A percentile compares a stretch with the other conserved stretches of the same genome.
Conservation (phyloP, 2,888 invertebrate species). For the Flabesymbios commensalis region DNA sequence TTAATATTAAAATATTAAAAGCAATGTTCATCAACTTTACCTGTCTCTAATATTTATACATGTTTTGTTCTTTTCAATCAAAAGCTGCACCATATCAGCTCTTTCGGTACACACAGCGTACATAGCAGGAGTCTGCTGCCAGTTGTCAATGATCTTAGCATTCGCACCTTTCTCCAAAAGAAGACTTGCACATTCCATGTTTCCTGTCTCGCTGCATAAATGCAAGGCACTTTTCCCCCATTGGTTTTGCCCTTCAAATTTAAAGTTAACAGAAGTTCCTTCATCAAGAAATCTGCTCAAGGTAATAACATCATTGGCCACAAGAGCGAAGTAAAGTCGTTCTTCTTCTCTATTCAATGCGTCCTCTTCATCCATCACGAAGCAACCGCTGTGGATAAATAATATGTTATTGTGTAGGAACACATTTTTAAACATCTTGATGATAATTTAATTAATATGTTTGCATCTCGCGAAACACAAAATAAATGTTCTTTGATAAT, state of each 20-base stretch:
- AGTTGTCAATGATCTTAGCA: conserved; percentile 12
- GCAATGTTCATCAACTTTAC: too few relatives aligned
- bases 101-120: conserved; percentile 19
- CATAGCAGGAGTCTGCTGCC: conserved; percentile 28
- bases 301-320: conserved; percentile 23
- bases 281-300: conserved; percentile 32
- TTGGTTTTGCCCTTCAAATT: conserved; percentile 43
- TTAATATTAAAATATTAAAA: too few relatives aligned
- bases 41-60: too few relatives aligned
- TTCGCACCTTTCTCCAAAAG: conserved; percentile 14
- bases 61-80: too few relatives aligned
- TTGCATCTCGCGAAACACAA: too few relatives aligned
- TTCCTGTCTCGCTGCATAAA: conserved; percentile 51
- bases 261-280: conserved; percentile 43
- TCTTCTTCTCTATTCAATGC: too few relatives aligned
- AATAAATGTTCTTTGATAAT: too few relatives aligned
- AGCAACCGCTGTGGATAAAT: not conserved
- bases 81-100: conserved; percentile 18
- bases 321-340: conserved; percentile 37
- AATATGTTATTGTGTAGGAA: too few relatives aligned
- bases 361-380: not conserved
- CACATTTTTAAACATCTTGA: too few relatives aligned
- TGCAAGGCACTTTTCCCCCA: conserved; percentile 49
- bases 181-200: conserved; percentile 38
- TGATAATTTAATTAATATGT: too few relatives aligned